Conservation (phyloP, 2,888 invertebrate species). For the Iphiclides podalirius region DNA sequence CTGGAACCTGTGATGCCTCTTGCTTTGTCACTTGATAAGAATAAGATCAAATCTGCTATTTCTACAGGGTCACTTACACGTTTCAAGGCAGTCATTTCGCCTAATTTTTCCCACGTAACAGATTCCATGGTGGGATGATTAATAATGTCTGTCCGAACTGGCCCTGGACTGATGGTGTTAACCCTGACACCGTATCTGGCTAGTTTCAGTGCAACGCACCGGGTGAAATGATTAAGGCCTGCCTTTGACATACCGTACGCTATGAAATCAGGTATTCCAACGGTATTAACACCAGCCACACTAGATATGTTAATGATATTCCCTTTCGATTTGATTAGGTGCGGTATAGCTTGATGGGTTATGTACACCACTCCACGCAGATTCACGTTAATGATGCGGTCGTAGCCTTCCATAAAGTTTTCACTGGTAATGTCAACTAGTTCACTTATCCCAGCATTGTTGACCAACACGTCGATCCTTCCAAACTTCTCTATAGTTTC, state of each 20-base stretch:
- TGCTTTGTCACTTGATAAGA: conserved; percentile 40
- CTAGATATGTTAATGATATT: conserved; percentile 53
- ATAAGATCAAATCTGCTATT: conserved; percentile 38
- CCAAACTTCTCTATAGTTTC: neutral
- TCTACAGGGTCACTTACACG: conserved; percentile 38
- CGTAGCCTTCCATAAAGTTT: neutral
- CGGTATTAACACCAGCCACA: conserved; percentile 24
- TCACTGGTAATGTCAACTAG: neutral
- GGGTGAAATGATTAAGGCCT: conserved; percentile 87
- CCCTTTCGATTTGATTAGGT: conserved; percentile 42
- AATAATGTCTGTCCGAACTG: neutral
- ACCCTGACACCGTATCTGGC: conserved; percentile 81
- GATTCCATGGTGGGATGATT: conserved; percentile 39
- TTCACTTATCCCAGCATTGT: neutral
- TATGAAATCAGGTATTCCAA: neutral
- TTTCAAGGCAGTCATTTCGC: conserved; percentile 36
- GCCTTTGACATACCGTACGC: conserved; percentile 85
- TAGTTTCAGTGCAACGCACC: conserved; percentile 83
- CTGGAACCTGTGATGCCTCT: conserved; percentile 37
- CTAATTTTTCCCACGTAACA: conserved; percentile 73
- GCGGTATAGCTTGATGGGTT: conserved; percentile 39
- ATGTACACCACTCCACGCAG: conserved; percentile 22
- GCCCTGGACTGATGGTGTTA: conserved; percentile 79
- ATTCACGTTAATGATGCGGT: neutral
- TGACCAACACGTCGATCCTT: neutral